Conservation (phyloP, 2,888 invertebrate species). For the Abrostola tripartita region DNA sequence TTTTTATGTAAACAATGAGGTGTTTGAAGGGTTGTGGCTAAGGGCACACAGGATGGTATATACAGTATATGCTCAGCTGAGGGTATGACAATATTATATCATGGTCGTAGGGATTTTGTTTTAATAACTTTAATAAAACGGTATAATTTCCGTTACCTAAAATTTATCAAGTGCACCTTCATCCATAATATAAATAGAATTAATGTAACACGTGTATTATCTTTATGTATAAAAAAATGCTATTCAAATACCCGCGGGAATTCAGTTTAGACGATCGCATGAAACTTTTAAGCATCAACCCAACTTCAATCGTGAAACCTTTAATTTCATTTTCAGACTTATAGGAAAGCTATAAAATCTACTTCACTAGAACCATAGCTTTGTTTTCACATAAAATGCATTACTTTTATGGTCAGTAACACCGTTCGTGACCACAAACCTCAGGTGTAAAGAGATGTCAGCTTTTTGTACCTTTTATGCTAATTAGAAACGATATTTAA, state of each 20-base stretch:
- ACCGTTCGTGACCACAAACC: conserved; percentile 63
- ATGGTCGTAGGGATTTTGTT: too few relatives aligned
- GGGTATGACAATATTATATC: too few relatives aligned
- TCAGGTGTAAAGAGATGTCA: conserved; percentile 67
- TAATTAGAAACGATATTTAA: conserved; percentile 58
- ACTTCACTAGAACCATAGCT: conserved; percentile 2
- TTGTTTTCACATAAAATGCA: conserved; percentile 57
- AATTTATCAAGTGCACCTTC: too few relatives aligned
- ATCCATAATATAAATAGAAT: too few relatives aligned
- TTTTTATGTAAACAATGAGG: conserved; percentile 16
- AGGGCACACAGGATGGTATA: neutral
- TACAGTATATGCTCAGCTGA: neutral
- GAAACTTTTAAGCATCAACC: neutral
- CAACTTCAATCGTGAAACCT: conserved; percentile 6
- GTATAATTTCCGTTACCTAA: too few relatives aligned
- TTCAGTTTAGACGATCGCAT: neutral
- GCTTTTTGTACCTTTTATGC: conserved; percentile 56
- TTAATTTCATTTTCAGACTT: conserved; percentile 8
- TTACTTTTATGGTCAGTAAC: conserved; percentile 50
- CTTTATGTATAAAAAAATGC: too few relatives aligned
- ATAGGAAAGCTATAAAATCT: conserved; percentile 31
- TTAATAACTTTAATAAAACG: too few relatives aligned
- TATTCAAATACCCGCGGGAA: too few relatives aligned
- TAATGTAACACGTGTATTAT: too few relatives aligned
- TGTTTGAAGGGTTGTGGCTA: neutral